A percentile compares a stretch with the other conserved stretches of the same genome.
These are phyloP conservation scores for Junonia oenone DNA, from an alignment of 2,888 invertebrate genomes.

Conservation along the genomic window DNA sequence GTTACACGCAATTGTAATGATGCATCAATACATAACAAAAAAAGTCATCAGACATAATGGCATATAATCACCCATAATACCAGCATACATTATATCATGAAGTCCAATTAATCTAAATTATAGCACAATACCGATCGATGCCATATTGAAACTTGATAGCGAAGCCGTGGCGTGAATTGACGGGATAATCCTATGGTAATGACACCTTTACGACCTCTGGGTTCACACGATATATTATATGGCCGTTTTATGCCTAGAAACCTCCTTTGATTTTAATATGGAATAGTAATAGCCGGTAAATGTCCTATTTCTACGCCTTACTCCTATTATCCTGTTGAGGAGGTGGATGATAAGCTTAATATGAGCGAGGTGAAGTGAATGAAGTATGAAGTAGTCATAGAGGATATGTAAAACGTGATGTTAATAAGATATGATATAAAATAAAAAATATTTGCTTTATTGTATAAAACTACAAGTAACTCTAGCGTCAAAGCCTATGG, in stretches of 20 bases:
- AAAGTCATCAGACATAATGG: neutral
- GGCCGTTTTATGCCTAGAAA: constrained; percentile 10
- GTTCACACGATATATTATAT: constrained; percentile 23
- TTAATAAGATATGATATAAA: too few species aligned
- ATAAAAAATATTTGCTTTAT: too few species aligned
- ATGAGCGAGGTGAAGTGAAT: too few species aligned
- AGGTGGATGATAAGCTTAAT: too few species aligned
- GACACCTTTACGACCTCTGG: constrained; percentile 34
- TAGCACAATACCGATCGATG: constrained; percentile 31
- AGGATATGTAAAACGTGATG: too few species aligned
- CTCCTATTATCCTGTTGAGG: too few species aligned
- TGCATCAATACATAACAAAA: neutral
- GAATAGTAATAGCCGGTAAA: too few species aligned
- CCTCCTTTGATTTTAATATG: neutral
- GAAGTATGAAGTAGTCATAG: too few species aligned
- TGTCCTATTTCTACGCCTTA: too few species aligned
- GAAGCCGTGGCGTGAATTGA: constrained; percentile 46
- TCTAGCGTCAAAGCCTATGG: too few species aligned
- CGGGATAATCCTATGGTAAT: constrained; percentile 45
- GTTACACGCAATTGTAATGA: neutral
- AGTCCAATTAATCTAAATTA: constrained; percentile 36
- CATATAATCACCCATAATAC: neutral
- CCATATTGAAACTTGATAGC: constrained; percentile 38
- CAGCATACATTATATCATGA: neutral
- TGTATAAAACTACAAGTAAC: too few species aligned